phyloP scores from a whole-genome alignment of 2,888 invertebrate species.

The Eupelmus urozonus region DNA sequence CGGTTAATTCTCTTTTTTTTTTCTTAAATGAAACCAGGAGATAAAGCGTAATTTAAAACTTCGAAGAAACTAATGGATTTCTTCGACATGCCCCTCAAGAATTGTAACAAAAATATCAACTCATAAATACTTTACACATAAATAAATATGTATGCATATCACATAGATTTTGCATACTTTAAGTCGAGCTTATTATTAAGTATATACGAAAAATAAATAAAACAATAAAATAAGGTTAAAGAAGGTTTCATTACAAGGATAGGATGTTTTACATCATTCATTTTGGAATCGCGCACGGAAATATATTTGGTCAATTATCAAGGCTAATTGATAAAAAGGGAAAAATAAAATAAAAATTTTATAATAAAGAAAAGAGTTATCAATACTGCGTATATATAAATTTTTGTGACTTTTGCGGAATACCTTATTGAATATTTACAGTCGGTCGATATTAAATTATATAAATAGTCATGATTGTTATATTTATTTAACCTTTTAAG shows the following conservation, averaged over 20 bases:
- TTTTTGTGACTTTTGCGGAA: not conserved
- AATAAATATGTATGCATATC: no score
- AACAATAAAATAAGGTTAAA: slow-evolving; percentile 8
- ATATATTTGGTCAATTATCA: slow-evolving; percentile 36
- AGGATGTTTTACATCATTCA: slow-evolving; percentile 33
- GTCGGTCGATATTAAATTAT: not conserved
- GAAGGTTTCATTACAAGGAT: slow-evolving; percentile 35
- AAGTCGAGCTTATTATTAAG: not conserved
- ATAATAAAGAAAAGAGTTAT: not conserved
- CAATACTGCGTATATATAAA: not conserved
- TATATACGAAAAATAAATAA: not conserved
- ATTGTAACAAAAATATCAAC: not conserved
- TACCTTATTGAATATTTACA: not conserved
- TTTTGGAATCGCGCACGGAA: slow-evolving; percentile 33
- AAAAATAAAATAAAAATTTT: slow-evolving; percentile 15
- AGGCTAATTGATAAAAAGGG: slow-evolving; percentile 33
- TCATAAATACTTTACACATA: no score
- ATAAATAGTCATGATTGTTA: no score
- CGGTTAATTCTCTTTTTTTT: slow-evolving; percentile 5
- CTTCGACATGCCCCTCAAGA: slow-evolving; percentile 34
- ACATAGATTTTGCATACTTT: not conserved
- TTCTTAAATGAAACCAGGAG: slow-evolving; percentile 2
- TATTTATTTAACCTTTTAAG: no score
- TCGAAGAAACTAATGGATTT: slow-evolving; percentile 56
- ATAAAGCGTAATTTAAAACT: slow-evolving; percentile 55